A percentile compares a stretch with the other conserved stretches of the same genome.
Evolutionary conservation across 2,113 vertebrate genomes (phyloP).

Genomic region (Xiphorhynchus elegans): DNA sequence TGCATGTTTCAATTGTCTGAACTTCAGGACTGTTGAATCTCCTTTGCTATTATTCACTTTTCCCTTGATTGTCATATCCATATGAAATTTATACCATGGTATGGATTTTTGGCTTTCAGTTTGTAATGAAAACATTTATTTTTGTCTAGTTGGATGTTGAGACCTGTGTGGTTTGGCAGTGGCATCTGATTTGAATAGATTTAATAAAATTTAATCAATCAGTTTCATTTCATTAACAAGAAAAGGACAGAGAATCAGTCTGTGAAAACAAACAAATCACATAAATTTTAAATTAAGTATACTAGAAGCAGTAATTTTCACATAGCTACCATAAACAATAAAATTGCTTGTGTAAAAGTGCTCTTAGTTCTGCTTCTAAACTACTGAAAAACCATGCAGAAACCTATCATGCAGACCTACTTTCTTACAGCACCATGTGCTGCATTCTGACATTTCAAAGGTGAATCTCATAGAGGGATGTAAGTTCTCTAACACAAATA

Average conservation of each 20-base stretch:
- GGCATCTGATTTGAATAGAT: background rate
- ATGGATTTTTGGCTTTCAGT: background rate
- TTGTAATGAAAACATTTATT: background rate
- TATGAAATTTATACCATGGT: background rate
- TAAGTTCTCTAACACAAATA: background rate
- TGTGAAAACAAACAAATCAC: background rate
- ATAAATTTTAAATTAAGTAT: background rate
- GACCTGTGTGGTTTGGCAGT: background rate
- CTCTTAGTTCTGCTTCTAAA: background rate
- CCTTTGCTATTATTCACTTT: background rate
- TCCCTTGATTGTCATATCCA: background rate
- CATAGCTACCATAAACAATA: background rate
- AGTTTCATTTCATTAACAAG: background rate
- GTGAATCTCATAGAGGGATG: background rate
- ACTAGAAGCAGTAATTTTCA: background rate
- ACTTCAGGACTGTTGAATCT: background rate
- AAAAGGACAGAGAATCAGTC: background rate
- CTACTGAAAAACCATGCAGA: background rate
- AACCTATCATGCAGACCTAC: background rate
- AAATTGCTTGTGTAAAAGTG: background rate
- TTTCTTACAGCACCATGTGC: background rate
- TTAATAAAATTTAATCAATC: background rate
- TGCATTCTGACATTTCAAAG: background rate
- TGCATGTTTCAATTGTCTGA: background rate
- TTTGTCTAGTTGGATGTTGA: background rate